phyloP scores from a whole-genome alignment of 2,888 invertebrate species.

The Ametastegia equiseti region DNA sequence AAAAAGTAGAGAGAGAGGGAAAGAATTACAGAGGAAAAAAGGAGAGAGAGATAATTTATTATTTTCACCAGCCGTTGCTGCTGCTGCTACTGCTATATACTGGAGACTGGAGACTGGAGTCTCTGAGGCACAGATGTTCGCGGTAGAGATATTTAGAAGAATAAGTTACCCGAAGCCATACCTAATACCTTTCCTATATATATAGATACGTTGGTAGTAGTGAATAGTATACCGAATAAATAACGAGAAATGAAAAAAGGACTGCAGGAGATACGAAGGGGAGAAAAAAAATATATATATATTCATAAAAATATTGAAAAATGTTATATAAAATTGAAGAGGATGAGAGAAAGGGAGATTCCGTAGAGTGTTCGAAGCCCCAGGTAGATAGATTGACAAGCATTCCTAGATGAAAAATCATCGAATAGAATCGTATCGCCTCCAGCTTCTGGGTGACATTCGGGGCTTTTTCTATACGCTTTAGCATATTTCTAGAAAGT shows the following conservation, averaged over 20 bases:
- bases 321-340: not conserved
- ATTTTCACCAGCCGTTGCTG: not conserved
- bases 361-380: not conserved
- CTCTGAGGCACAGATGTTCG: not conserved
- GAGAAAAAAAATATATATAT: not conserved
- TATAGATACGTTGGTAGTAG: not conserved
- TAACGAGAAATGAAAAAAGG: not conserved
- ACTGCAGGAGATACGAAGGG: too few species aligned
- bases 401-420: not conserved
- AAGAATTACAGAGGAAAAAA: not conserved
- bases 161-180: not conserved
- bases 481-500: not conserved
- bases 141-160: slow-evolving; percentile 8
- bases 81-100: too few species aligned
- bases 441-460: not conserved
- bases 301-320: too few species aligned
- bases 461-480: not conserved
- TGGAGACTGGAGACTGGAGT: not conserved
- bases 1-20: not conserved
- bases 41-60: not conserved
- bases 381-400: not conserved
- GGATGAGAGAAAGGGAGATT: not conserved
- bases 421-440: not conserved
- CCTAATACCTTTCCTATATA: too few species aligned
- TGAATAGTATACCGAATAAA: not conserved